Percentiles rank a stretch among this genome's conserved stretches.
These are phyloP conservation scores for Tympanoctomys barrerae DNA, from an alignment of 2,797 vertebrate genomes.

Conservation along the genomic window DNA sequence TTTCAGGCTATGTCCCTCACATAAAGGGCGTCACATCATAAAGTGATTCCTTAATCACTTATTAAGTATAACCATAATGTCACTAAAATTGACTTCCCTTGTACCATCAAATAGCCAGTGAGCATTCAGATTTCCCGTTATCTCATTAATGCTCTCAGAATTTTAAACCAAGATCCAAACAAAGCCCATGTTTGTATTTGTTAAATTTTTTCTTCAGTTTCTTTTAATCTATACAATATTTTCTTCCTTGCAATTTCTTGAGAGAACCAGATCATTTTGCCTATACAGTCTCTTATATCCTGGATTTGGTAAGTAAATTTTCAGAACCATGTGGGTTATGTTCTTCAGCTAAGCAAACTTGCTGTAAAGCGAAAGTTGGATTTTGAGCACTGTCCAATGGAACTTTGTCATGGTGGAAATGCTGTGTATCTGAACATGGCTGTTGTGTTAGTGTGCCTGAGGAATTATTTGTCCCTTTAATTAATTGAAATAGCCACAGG, in stretches of 20 bases:
- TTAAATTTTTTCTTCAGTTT: constrained; percentile 21
- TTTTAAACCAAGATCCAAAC: not conserved
- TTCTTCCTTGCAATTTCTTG: not conserved
- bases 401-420: not conserved
- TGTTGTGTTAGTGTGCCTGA: not conserved
- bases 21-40: too few species aligned
- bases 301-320: not conserved
- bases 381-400: not conserved
- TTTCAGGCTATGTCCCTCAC: not conserved
- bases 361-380: not conserved
- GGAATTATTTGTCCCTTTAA: constrained; percentile 26
- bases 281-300: not conserved
- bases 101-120: constrained; percentile 13
- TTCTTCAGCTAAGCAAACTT: not conserved
- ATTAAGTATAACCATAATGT: not conserved
- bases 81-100: constrained; percentile 35
- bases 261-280: not conserved
- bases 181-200: not conserved
- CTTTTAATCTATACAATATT: not conserved
- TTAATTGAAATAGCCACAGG: not conserved
- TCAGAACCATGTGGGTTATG: not conserved
- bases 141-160: not conserved
- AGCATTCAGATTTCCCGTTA: constrained; percentile 6
- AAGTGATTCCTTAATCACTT: too few species aligned
- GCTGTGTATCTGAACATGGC: not conserved